Percentiles rank a stretch among this genome's conserved stretches.
These are phyloP conservation scores for Amblyteles armatorius DNA, from an alignment of 2,888 invertebrate genomes.

Conservation along the genomic window DNA sequence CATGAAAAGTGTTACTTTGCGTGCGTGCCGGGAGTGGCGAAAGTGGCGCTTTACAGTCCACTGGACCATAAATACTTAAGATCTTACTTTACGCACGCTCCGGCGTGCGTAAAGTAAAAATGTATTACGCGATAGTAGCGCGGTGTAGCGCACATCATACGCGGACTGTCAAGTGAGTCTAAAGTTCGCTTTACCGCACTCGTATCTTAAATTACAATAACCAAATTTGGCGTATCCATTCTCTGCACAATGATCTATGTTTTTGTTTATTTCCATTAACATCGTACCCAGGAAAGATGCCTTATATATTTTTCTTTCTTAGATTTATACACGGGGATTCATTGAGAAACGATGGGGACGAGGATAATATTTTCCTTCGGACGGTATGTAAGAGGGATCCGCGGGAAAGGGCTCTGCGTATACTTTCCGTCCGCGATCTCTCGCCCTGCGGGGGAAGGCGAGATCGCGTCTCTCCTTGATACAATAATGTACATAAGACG, in stretches of 20 bases:
- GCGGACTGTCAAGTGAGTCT: background rate
- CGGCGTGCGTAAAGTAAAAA: too few relatives aligned
- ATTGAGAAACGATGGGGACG: background rate
- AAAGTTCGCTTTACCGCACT: too few relatives aligned
- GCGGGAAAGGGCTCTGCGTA: slow-evolving; percentile 6
- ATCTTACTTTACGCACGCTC: too few relatives aligned
- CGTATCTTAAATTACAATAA: too few relatives aligned
- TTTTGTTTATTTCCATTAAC: background rate
- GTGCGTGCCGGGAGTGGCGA: too few relatives aligned
- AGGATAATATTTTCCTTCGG: slow-evolving; percentile 32
- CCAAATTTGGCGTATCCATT: too few relatives aligned
- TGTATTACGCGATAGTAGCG: too few relatives aligned
- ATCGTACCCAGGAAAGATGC: background rate
- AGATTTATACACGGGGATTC: slow-evolving; percentile 1
- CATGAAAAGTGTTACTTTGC: too few relatives aligned
- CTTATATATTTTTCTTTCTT: background rate
- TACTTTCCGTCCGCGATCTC: slow-evolving; percentile 18
- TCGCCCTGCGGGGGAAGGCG: slow-evolving; percentile 6
- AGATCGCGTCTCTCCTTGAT: slow-evolving; percentile 26
- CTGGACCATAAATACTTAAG: too few relatives aligned
- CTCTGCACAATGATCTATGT: background rate
- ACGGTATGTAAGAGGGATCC: background rate
- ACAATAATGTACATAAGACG: slow-evolving; percentile 4
- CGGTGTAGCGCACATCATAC: too few relatives aligned
- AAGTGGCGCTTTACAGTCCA: too few relatives aligned